These are phyloP conservation scores for Monodelphis domestica DNA, from an alignment of 2,797 vertebrate species.

Conservation along the genomic window DNA sequence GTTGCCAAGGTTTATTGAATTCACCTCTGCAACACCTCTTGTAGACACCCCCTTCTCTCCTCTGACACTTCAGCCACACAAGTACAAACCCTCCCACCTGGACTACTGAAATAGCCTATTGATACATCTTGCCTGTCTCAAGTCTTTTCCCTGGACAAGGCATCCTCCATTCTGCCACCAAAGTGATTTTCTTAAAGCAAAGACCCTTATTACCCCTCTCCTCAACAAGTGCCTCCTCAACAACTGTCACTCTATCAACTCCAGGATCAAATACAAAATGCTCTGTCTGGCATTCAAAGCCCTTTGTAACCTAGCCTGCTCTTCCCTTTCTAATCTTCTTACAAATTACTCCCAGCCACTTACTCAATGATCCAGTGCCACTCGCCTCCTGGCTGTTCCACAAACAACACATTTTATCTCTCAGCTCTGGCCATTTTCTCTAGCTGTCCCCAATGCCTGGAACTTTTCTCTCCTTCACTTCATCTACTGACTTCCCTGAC, in stretches of 20 bases:
- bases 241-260: neutral
- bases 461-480: neutral
- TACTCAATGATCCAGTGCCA: neutral
- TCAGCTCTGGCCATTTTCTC: neutral
- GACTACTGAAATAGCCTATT: neutral
- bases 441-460: neutral
- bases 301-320: no score
- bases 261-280: neutral
- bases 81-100: neutral
- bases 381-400: neutral
- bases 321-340: no score
- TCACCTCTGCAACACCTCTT: neutral
- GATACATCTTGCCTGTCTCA: neutral
- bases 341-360: neutral
- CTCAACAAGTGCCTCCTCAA: neutral
- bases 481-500: neutral
- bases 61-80: no score
- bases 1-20: neutral
- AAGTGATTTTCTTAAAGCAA: neutral
- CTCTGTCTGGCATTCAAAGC: no score
- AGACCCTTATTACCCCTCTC: neutral
- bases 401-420: neutral
- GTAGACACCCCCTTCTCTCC: neutral
- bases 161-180: neutral
- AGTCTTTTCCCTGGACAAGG: neutral